phyloP scores from a whole-genome alignment of 2,797 vertebrate species.

The Percopsis omiscomaycus region DNA sequence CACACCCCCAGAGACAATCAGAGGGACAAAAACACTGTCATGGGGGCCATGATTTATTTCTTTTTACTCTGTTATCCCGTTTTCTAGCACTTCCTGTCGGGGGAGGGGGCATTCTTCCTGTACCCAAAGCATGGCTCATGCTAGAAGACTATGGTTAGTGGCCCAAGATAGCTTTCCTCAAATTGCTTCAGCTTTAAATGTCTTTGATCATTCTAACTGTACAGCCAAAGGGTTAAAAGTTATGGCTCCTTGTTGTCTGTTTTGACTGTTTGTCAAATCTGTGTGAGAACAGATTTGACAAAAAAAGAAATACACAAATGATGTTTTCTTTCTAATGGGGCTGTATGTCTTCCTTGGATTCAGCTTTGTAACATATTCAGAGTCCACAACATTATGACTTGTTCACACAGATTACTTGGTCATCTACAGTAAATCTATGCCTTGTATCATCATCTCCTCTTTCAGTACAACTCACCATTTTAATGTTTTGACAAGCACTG shows the following conservation, averaged over 20 bases:
- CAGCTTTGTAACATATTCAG: not conserved
- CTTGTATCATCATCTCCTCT: not conserved
- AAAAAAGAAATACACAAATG: conserved; percentile 17
- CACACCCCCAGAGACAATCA: conserved; percentile 40
- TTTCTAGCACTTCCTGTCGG: conserved; percentile 64
- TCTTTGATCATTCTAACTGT: too few species aligned
- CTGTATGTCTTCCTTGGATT: not conserved
- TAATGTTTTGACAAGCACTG: too few species aligned
- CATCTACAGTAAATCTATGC: conserved; percentile 1
- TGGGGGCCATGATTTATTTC: conserved; percentile 55
- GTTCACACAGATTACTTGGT: conserved; percentile 18
- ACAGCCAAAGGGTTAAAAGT: too few species aligned
- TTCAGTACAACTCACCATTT: too few species aligned
- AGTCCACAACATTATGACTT: not conserved
- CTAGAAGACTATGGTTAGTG: conserved; percentile 8
- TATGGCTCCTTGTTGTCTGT: too few species aligned
- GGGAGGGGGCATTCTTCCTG: conserved; percentile 40
- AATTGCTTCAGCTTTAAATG: too few species aligned
- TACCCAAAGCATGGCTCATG: conserved; percentile 19
- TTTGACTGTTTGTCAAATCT: conserved; percentile 13
- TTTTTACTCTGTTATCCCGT: conserved; percentile 57
- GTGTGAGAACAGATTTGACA: conserved; percentile 50
- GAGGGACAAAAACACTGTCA: conserved; percentile 59
- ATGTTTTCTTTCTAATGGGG: conserved; percentile 42
- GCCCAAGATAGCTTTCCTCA: conserved; percentile 4